A percentile compares a stretch with the other conserved stretches of the same genome.
These are phyloP conservation scores for Urosaurus nigricauda DNA, from an alignment of 2,797 vertebrate genomes.

Conservation along the genomic window DNA sequence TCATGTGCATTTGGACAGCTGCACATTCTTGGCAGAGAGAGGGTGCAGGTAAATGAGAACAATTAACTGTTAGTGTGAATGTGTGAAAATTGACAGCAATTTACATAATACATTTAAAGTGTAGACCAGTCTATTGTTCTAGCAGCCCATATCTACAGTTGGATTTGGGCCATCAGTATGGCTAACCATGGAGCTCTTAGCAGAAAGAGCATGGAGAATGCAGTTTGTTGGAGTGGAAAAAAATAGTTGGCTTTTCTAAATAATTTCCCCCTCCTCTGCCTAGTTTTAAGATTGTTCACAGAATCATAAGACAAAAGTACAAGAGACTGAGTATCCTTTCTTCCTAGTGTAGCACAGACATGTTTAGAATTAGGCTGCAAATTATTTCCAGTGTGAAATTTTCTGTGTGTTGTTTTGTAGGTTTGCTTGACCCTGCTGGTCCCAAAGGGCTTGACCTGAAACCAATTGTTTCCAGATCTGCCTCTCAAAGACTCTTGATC, in stretches of 20 bases:
- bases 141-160: neutral
- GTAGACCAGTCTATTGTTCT: neutral
- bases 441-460: conserved; percentile 37
- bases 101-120: no score
- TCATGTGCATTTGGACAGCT: no score
- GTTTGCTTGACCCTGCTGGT: conserved; percentile 18
- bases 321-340: no score
- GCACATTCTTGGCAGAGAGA: no score
- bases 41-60: no score
- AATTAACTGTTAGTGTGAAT: no score
- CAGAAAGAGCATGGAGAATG: neutral
- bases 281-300: neutral
- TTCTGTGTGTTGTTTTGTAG: conserved; percentile 10
- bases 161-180: neutral
- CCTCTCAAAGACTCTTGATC: conserved; percentile 65
- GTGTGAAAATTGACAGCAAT: no score
- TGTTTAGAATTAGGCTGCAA: neutral
- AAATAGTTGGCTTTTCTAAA: neutral
- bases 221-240: neutral
- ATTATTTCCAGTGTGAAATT: neutral
- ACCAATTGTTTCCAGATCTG: conserved; percentile 41
- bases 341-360: neutral
- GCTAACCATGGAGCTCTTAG: neutral
- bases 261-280: no score
- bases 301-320: no score